Base-by-base conservation (phyloP, 2,888 invertebrate species). In the Ichneumon xanthorius region DNA sequence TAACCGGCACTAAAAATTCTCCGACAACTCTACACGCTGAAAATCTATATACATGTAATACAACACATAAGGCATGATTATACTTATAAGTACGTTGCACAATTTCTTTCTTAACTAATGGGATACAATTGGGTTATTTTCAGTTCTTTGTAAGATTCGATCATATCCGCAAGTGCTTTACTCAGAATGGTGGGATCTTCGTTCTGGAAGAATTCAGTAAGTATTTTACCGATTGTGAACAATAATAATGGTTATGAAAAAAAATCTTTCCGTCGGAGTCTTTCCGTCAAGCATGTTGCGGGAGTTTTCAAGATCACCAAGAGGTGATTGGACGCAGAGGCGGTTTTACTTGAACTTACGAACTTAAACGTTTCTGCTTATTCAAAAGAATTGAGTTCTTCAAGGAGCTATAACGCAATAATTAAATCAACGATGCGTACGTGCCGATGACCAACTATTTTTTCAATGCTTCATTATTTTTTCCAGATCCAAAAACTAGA, bases 191-290 rank as follows among this genome's bases (percentile, higher is more conserved):
- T 94, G 99, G 99, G 94, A 98, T 99, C 95, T 99, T 99, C 96
- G 97, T 99, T 94, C 96, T 99, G 94, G 99, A 99, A 96, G 99
- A 99, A 97, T 99, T 97, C 95, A 99, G 99, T 99, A 96, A 98
- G 99, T 97, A 91, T 63, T 48, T 30, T 19, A 61, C 72, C 40
- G 85, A 33, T 84, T 50, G 3, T 19, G 22, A 33, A 33, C 14
- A 48, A 48, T 3, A 40, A 40, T 48, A 16, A 48, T 48, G 45
- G 16, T 48, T 48, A 48, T 16, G 4, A 48, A 48, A 48, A 58
- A 58, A 53, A 19, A 19, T 19, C n/a, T 55, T 19, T 22, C 26
- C 1, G 26, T 55, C 22, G 9, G 6, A 11, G 11, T n/a, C n/a
- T n/a, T n/a, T n/a, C n/a, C n/a, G 22, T 55, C 55, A 55, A 40